A percentile compares a stretch with the other conserved stretches of the same genome.
Evolutionary conservation across 2,797 vertebrate genomes (phyloP).

Genomic region (Coracias cyanogaster): DNA sequence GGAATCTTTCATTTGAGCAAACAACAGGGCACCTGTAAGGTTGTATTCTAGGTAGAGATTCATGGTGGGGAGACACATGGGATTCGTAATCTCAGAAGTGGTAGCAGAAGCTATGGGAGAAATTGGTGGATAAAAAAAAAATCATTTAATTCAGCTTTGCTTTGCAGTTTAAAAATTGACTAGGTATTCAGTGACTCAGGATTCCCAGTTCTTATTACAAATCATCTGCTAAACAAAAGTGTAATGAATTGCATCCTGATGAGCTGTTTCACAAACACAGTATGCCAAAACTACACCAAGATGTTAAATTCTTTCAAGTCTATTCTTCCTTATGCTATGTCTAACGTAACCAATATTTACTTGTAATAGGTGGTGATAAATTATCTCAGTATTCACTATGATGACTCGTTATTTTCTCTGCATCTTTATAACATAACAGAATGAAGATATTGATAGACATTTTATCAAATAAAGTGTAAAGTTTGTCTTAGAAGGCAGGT

Average conservation of each 20-base stretch:
- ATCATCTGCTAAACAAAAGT: background rate
- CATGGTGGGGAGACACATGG: background rate
- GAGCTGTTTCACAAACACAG: background rate
- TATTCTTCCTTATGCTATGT: background rate
- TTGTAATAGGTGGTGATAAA: background rate
- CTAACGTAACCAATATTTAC: background rate
- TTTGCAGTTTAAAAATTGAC: background rate
- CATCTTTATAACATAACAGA: background rate
- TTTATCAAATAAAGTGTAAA: background rate
- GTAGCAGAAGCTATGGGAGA: background rate
- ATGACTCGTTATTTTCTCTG: background rate
- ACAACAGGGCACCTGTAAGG: background rate
- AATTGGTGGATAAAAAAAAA: background rate
- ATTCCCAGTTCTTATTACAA: background rate
- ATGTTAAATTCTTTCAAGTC: background rate
- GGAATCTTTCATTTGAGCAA: background rate
- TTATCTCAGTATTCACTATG: background rate
- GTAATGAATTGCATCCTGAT: background rate
- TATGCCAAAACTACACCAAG: background rate
- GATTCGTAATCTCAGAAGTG: background rate
- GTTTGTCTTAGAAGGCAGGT: background rate
- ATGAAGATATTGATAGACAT: background rate
- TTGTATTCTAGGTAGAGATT: background rate
- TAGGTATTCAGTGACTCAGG: background rate
- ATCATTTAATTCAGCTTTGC: background rate